Percentiles rank a stretch among this genome's conserved stretches.
These are phyloP conservation scores for Astropecten irregularis DNA, from an alignment of 53 echinoderm and acorn worm genomes.

Conservation along the genomic window DNA sequence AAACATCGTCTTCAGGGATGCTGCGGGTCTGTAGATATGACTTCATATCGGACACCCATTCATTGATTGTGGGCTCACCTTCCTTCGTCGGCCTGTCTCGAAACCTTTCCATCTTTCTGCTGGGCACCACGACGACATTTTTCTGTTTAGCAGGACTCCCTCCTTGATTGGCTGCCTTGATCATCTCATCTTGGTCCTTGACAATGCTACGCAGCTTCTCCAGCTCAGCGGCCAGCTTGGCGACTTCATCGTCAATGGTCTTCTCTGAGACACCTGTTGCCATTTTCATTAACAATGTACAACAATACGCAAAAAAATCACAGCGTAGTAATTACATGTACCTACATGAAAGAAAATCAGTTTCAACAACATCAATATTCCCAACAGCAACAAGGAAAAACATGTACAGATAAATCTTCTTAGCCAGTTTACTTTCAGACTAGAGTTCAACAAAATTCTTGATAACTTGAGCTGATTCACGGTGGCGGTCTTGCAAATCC, in stretches of 20 bases:
- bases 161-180: no score
- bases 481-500: no score
- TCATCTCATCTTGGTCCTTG: background rate
- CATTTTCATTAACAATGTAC: background rate
- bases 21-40: conserved; percentile 28
- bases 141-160: no score
- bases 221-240: background rate
- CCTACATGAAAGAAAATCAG: no score
- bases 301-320: background rate
- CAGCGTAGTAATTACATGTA: background rate
- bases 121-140: background rate
- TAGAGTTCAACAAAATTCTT: no score
- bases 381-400: no score
- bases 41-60: conserved; percentile 62
- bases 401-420: no score
- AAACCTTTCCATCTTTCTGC: conserved; percentile 56
- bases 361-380: no score
- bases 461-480: no score
- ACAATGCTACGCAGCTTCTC: background rate
- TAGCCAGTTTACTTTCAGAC: no score
- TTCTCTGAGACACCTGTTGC: background rate
- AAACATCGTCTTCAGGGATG: conserved; percentile 12
- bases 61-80: conserved; percentile 15
- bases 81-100: background rate
- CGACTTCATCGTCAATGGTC: background rate